Evolutionary conservation across 2,888 invertebrate species (phyloP), one percentile per base, ranked within the genome.

Genomic region (Disparrhopalites patrizii): DNA sequence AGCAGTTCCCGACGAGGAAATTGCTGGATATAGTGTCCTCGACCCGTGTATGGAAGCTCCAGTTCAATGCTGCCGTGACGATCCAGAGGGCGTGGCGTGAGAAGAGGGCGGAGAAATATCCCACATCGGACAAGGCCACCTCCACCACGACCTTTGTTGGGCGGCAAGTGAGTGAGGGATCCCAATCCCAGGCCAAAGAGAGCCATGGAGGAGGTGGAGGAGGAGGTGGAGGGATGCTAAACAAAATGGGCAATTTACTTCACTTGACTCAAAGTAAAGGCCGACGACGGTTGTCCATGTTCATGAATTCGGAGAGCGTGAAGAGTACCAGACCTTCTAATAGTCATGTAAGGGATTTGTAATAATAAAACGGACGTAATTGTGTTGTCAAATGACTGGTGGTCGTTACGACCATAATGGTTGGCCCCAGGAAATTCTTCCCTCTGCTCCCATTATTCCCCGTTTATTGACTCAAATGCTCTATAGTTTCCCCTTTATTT

Each of bases 1-100:
- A 94, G 79, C 93, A 94, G 80, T 96, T 96, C 81, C 95, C 96
- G 33, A 94, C 93, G 1, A 85, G 95, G 73, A 94, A 94, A 80
- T 92, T 94, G 80, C 84, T 95, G 76, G 93, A 92, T 80, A 93
- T 95, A 77, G 92, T 93, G 70, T 93, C 94, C 63, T 94, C 94
- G 58, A 96, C 96, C 62, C 86, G 95, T 79, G 89, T 93, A 80
- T 93, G 95, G 90, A 95, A 95, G 82, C 85, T 94, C 72, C 91
- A 95, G 80, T 95, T 95, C 78, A 93, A 94, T 80, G 94, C 94
- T 33, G 94, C 95, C 15, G 86, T 90, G 76, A 85, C 88, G 57
- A 87, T 96, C 77, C 95, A 95, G 78, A 84, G 86, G 73, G 84
- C 88, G 7, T 94, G 86, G 83, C 85, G 87, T 76, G 88, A 90